Evolutionary conservation across 2,113 vertebrate species (phyloP).

Genomic region (Tetrax tetrax): DNA sequence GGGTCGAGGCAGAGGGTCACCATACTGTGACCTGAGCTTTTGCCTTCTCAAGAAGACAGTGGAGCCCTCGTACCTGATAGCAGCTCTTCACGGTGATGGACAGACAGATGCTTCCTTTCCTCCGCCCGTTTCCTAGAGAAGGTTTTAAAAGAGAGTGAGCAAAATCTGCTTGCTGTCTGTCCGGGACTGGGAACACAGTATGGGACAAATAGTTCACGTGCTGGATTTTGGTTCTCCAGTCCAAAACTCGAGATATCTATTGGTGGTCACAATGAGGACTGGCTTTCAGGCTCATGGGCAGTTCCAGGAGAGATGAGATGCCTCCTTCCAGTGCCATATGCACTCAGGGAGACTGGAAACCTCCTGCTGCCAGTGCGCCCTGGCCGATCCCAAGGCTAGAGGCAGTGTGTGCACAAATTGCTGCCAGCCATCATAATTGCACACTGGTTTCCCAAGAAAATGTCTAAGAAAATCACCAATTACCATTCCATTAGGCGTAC

Average conservation of each 20-base stretch:
- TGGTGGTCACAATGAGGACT: too few relatives aligned
- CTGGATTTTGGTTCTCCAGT: neutral
- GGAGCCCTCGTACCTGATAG: neutral
- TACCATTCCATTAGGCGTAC: neutral
- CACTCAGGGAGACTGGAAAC: neutral
- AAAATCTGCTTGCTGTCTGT: neutral
- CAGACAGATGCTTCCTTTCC: neutral
- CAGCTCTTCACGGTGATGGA: neutral
- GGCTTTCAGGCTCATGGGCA: neutral
- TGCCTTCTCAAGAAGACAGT: neutral
- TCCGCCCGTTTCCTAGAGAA: neutral
- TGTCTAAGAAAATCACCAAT: neutral
- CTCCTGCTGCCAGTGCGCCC: neutral
- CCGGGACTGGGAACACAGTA: neutral
- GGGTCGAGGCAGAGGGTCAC: neutral
- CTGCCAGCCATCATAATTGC: neutral
- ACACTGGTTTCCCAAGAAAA: neutral
- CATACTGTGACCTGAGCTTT: neutral
- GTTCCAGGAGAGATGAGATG: neutral
- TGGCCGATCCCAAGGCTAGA: neutral
- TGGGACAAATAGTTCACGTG: neutral
- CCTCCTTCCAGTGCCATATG: neutral
- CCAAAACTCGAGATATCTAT: neutral
- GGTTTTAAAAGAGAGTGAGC: neutral
- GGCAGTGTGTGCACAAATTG: neutral